Evolutionary conservation across 2,113 vertebrate genomes (phyloP), one percentile per base, ranked within the genome.

Genomic region (Chaetodon trifascialis): DNA sequence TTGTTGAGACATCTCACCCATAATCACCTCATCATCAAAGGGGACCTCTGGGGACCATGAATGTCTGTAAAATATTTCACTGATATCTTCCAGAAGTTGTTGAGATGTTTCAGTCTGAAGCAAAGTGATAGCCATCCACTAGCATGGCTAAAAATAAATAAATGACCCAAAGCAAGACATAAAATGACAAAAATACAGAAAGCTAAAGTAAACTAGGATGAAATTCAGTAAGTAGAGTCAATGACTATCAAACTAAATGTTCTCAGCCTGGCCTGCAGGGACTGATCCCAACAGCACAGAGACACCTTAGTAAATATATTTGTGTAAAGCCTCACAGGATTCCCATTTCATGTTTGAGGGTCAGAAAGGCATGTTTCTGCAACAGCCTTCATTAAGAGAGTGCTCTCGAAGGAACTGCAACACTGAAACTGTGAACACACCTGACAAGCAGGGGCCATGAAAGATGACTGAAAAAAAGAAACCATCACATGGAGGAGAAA

Each of bases 361-460:
- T 46, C 11, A 63, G 11, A 54, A 14, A 60, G 62, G 12, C 23
- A 21, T 38, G 73, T 65, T 42, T 73, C 7, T 62, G n/a, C 77
- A 52, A n/a, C n/a, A 49, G 15, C 17, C 21, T 62, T n/a, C 11
- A 9, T 44, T 64, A 40, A 49, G 21, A 56, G 21, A 34, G 17
- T 19, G 5, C 55, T 30, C 21, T 49, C 3, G 2, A 21, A 58
- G 2, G 51, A 59, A 59, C 15, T 23, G 17, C 34, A 62, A 30
- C 5, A 71, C 59, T 17, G 17, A 17, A 30, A 40, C 36, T 62
- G 62, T 59, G 25, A 84, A 40, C 34, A 65, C 63, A 75, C 52
- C 72, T 73, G 17, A 73, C 52, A 56, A 44, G 36, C 42, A 66
- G 0, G 34, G 47, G 14, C 34, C 0, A 4, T 19, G 23, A 54